Percentiles rank a stretch among this genome's conserved stretches.
phyloP scores from a whole-genome alignment of 2,888 invertebrate species.

The Laspeyria flexula region DNA sequence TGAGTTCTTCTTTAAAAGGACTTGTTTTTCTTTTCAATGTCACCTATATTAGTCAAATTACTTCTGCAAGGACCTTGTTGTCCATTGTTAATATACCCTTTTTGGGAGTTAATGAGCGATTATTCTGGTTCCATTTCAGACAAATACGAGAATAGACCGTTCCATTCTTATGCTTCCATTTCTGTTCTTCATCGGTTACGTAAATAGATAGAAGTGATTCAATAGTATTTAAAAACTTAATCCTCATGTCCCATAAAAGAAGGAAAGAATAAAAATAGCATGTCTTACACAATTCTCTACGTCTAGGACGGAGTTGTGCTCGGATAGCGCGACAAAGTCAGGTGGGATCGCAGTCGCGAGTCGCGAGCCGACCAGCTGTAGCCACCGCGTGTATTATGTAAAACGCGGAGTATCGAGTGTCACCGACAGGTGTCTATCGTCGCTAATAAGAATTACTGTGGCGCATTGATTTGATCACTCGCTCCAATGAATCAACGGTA shows the following conservation, averaged over 20 bases:
- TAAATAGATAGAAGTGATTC: neutral
- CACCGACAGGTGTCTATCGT: constrained; percentile 68
- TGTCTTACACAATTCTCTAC: constrained; percentile 35
- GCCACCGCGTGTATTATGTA: constrained; percentile 63
- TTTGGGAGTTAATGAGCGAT: constrained; percentile 29
- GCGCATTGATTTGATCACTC: constrained; percentile 46
- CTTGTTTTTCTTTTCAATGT: constrained; percentile 30
- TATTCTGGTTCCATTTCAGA: constrained; percentile 22
- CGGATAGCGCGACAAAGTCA: constrained; percentile 42
- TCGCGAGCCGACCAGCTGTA: constrained; percentile 50
- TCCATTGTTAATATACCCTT: constrained; percentile 21
- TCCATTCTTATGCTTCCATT: no score
- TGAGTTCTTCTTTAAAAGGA: constrained; percentile 27
- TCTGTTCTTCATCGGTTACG: constrained; percentile 9
- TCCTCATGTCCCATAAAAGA: neutral
- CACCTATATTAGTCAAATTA: constrained; percentile 33
- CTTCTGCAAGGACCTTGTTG: constrained; percentile 13
- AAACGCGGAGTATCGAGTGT: constrained; percentile 66
- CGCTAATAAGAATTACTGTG: constrained; percentile 61
- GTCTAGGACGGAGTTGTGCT: neutral
- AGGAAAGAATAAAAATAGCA: constrained; percentile 17
- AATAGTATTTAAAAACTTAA: neutral
- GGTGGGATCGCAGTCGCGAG: constrained; percentile 49
- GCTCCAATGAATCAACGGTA: constrained; percentile 34
- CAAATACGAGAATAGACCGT: constrained; percentile 29